Conservation (phyloP, 1,140 invertebrate species). For the Rhysida immarginata region DNA sequence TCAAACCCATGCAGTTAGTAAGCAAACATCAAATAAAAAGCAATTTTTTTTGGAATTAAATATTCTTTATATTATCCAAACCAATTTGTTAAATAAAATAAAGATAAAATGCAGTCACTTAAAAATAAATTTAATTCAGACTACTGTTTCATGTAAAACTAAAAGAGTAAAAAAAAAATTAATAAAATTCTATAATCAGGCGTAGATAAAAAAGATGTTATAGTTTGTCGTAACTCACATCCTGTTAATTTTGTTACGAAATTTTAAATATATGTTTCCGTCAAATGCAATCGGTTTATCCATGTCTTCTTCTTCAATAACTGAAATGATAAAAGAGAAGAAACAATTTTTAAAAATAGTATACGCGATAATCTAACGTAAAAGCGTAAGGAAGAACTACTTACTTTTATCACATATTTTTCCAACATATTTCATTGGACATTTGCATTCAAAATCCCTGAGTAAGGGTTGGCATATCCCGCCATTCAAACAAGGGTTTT, state of each 20-base stretch:
- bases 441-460: constrained; percentile 52
- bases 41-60: no score
- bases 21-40: no score
- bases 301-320: constrained; percentile 31
- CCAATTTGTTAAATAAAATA: no score
- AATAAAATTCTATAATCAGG: no score
- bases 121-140: no score
- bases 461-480: constrained; percentile 58
- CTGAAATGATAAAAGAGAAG: constrained; percentile 19
- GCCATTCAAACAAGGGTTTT: constrained; percentile 50
- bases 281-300: constrained; percentile 44
- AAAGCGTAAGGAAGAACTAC: background rate
- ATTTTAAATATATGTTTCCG: constrained; percentile 45
- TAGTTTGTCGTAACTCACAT: no score
- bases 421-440: constrained; percentile 46
- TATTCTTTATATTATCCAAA: no score
- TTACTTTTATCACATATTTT: constrained; percentile 54
- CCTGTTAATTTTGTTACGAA: constrained; percentile 40
- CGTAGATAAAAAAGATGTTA: no score
- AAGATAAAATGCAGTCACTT: no score
- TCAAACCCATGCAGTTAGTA: no score
- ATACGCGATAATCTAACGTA: background rate
- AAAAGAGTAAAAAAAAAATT: no score
- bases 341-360: background rate
- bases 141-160: no score